A percentile compares a stretch with the other conserved stretches of the same genome.
These are phyloP conservation scores for Argya squamiceps DNA, from an alignment of 2,797 vertebrate genomes.

Conservation along the genomic window DNA sequence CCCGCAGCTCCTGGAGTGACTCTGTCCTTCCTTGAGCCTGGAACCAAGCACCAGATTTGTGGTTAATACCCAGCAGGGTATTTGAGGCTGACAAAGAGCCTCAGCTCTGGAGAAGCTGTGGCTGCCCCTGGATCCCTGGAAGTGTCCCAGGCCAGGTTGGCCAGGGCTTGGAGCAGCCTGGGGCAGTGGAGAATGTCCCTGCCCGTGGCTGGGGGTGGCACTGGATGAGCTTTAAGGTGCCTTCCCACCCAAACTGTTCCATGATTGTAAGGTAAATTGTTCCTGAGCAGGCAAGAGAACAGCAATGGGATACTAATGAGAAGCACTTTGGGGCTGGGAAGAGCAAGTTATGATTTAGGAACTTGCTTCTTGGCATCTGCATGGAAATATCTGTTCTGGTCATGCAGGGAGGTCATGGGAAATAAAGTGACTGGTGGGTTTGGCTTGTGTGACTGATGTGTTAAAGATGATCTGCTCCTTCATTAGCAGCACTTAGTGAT, in stretches of 20 bases:
- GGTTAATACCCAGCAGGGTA: background rate
- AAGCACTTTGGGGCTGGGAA: background rate
- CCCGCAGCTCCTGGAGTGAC: background rate
- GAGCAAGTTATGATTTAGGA: background rate
- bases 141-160: background rate
- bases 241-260: background rate
- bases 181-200: background rate
- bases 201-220: background rate
- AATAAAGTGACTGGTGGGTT: constrained; percentile 26
- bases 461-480: constrained; percentile 46
- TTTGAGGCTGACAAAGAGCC: background rate
- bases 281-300: background rate
- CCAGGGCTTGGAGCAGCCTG: background rate
- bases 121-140: background rate
- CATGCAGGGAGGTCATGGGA: background rate
- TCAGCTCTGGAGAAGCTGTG: background rate
- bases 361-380: constrained; percentile 35
- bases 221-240: background rate
- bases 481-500: constrained; percentile 8
- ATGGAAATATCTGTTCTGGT: constrained; percentile 5
- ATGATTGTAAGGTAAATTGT: background rate
- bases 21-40: background rate
- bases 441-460: constrained; percentile 14
- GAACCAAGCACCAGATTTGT: background rate
- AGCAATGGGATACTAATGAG: background rate